Base-by-base conservation (phyloP, 2,888 invertebrate genomes). In the Ectemnius lituratus region DNA sequence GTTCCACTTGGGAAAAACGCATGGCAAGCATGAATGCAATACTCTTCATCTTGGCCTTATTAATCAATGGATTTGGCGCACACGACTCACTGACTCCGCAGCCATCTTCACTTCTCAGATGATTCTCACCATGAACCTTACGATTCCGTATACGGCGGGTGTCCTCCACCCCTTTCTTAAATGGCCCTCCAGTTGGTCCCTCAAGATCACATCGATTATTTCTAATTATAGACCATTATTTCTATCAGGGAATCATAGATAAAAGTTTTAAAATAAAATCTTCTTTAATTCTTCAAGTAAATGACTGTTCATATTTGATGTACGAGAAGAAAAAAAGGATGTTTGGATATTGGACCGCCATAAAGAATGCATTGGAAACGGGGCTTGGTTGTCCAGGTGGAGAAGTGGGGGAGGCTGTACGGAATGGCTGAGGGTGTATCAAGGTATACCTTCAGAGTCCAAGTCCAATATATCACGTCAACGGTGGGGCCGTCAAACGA, bases 401-500 rank as follows among this genome's bases (percentile, higher is more conserved):
- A 60, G 62, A 64, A 56, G 67, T 62, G 45, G 23, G 23, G 65
- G 67, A 61, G 67, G 66, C 67, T 65, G 68, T 70, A 73, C 62
- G 16, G 37, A 64, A 72, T 28, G 56, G 65, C 60, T 61, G 67
- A 57, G 59, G 61, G 61, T 75, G 70, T 70, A 75, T 23, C 23
- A 23, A 23, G 23, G 37, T 37, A 11, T 37, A 37, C 37, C 5
- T 8, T 37, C 8, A 37, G 37, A 37, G 37, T 78, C 75, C 70
- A 73, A 75, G 70, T 73, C 75, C 68, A 76, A 79, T 76, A 76
- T 78, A 79, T 79, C 73, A 65, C 68, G 76, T 83, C 78, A 75
- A 79, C 77, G 83, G 81, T 76, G 76, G 84, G 80, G 72, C 81
- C 81, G 80, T 83, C 81, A 83, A 85, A 87, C 85, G 85, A 84